phyloP scores from a whole-genome alignment of 2,113 vertebrate species.

The Atherinomorus stipes region DNA sequence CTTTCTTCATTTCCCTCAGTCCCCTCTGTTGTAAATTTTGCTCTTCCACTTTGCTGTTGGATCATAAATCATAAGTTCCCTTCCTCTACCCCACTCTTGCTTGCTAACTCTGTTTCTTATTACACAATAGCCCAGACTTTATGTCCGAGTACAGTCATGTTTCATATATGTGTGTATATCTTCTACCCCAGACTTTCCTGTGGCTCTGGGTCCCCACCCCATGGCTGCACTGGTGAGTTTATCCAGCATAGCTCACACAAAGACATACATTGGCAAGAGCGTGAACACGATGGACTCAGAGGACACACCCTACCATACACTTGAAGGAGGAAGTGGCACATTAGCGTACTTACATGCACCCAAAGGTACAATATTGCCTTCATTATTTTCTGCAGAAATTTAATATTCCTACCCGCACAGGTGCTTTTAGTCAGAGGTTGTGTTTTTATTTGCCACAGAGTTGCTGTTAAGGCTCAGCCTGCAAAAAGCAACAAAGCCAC shows the following conservation, averaged over 20 bases:
- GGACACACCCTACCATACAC: conserved; percentile 31
- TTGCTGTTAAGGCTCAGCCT: not conserved
- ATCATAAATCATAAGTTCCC: conserved; percentile 65
- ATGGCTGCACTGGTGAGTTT: conserved; percentile 12
- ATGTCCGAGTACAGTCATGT: conserved; percentile 46
- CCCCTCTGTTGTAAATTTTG: conserved; percentile 37
- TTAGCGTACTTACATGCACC: conserved; percentile 23
- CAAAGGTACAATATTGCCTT: conserved; percentile 23
- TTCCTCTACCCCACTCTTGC: conserved; percentile 36
- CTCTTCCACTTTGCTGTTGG: conserved; percentile 44
- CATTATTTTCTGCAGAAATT: conserved; percentile 34
- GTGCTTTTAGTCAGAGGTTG: conserved; percentile 1
- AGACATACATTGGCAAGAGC: conserved; percentile 20
- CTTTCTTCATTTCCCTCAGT: not conserved
- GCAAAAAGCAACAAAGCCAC: not conserved
- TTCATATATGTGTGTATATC: conserved; percentile 46
- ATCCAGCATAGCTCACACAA: conserved; percentile 18
- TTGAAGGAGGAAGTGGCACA: conserved; percentile 26
- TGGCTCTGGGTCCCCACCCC: conserved; percentile 52
- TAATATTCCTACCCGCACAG: not conserved
- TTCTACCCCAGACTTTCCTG: conserved; percentile 62
- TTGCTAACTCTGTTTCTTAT: conserved; percentile 24
- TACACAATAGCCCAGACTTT: conserved; percentile 58
- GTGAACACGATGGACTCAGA: conserved; percentile 5
- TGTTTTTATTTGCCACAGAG: conserved; percentile 18